Evolutionary conservation across 2,113 vertebrate genomes (phyloP).

Genomic region (Cricetomys ansorgei): DNA sequence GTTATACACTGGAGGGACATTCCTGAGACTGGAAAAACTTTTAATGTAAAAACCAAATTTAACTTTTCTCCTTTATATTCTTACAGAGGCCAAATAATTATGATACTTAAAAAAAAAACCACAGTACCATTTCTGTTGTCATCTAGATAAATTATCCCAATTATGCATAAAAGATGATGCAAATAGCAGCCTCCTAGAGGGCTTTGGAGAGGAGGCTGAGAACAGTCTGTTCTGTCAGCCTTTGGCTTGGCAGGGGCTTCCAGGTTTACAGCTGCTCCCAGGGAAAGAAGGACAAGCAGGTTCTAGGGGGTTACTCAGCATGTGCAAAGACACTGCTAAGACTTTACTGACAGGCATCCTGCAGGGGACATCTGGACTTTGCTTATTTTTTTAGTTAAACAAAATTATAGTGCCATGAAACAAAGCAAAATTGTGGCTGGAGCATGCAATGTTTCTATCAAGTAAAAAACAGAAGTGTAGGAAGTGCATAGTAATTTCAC

Average conservation of each 20-base stretch:
- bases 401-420: slow-evolving; percentile 77
- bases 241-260: slow-evolving; percentile 77
- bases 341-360: slow-evolving; percentile 78
- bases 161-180: slow-evolving; percentile 82
- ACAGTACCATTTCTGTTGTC: slow-evolving; percentile 82
- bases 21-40: slow-evolving; percentile 49
- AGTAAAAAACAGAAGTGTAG: slow-evolving; percentile 43
- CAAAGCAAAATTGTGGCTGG: slow-evolving; percentile 53
- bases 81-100: slow-evolving; percentile 35
- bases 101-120: slow-evolving; percentile 53
- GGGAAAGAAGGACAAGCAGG: slow-evolving; percentile 81
- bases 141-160: slow-evolving; percentile 85
- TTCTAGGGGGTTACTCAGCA: slow-evolving; percentile 72
- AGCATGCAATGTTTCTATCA: slow-evolving; percentile 26
- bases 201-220: slow-evolving; percentile 80
- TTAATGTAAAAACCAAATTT: slow-evolving; percentile 25
- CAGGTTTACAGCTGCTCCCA: slow-evolving; percentile 80
- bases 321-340: slow-evolving; percentile 72
- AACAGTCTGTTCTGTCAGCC: slow-evolving; percentile 73
- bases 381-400: slow-evolving; percentile 80
- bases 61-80: slow-evolving; percentile 26
- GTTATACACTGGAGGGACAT: slow-evolving; percentile 40
- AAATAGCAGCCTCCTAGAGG: slow-evolving; percentile 83
- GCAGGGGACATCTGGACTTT: slow-evolving; percentile 83
- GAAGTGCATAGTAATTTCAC: slow-evolving; percentile 34